phyloP scores from a whole-genome alignment of 2,888 invertebrate genomes.

The Lasioglossum morio region DNA sequence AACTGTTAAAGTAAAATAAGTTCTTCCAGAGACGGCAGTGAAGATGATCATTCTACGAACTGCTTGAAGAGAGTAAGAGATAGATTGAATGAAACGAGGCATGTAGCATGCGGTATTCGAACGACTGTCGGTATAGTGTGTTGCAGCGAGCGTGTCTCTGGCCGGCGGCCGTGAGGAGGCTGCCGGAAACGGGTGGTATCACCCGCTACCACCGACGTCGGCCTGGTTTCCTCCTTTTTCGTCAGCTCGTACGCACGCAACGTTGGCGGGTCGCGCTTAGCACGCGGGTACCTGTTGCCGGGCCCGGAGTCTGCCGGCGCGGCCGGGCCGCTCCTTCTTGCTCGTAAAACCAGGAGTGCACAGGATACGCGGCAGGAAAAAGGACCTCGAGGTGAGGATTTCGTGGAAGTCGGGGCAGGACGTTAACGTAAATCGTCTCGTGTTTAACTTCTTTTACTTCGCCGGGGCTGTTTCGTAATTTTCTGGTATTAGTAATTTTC shows the following conservation, averaged over 20 bases:
- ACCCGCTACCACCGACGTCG: constrained; percentile 80
- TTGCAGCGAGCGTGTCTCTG: constrained; percentile 39
- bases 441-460: constrained; percentile 62
- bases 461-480: constrained; percentile 50
- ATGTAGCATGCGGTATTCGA: neutral
- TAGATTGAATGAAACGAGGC: neutral
- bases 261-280: constrained; percentile 39
- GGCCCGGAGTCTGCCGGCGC: constrained; percentile 36
- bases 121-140: constrained; percentile 16
- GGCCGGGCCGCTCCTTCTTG: constrained; percentile 56
- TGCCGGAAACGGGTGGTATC: constrained; percentile 82
- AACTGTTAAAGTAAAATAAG: too few relatives aligned
- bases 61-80: neutral
- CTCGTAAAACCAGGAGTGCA: constrained; percentile 64
- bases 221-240: constrained; percentile 70
- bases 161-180: constrained; percentile 72
- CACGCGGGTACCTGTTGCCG: constrained; percentile 56
- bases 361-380: constrained; percentile 59
- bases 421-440: constrained; percentile 63
- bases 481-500: constrained; percentile 60
- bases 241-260: constrained; percentile 61
- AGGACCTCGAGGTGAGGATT: constrained; percentile 57
- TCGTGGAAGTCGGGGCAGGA: constrained; percentile 58
- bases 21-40: neutral
- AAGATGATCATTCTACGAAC: neutral